Evolutionary conservation across 2,113 vertebrate species (phyloP).

Genomic region (Callocephalon fimbriatum): DNA sequence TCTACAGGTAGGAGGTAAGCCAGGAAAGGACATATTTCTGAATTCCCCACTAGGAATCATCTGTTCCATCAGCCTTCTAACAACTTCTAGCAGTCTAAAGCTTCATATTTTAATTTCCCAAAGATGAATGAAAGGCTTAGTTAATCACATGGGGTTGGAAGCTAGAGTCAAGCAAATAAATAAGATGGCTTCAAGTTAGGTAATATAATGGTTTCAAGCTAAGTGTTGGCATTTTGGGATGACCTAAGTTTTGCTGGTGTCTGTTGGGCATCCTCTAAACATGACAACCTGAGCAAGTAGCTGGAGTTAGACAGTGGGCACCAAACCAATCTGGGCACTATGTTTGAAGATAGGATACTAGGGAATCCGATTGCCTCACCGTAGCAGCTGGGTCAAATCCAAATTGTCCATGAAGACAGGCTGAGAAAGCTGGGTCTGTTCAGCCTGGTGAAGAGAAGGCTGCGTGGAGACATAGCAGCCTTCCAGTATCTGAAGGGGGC

Average conservation of each 20-base stretch:
- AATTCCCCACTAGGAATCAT: not conserved
- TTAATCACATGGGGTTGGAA: not conserved
- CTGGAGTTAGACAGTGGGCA: not conserved
- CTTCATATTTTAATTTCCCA: not conserved
- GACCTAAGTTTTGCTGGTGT: not conserved
- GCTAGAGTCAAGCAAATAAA: not conserved
- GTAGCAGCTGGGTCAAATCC: not conserved
- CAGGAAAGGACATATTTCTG: not conserved
- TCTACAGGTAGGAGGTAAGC: not conserved
- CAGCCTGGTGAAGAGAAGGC: not conserved
- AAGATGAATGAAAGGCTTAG: not conserved
- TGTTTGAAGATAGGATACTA: not conserved
- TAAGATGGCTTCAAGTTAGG: not conserved
- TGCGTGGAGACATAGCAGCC: not conserved
- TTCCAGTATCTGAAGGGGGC: not conserved
- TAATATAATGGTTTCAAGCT: not conserved
- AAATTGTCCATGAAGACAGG: not conserved
- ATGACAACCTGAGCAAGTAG: not conserved
- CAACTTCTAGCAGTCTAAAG: not conserved
- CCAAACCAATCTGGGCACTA: not conserved
- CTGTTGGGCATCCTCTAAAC: not conserved
- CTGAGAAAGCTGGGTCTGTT: not conserved
- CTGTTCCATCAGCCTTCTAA: not conserved
- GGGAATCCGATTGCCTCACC: fast-evolving
- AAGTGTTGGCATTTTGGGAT: not conserved